Percentiles rank a stretch among this genome's conserved stretches.
These are phyloP conservation scores for Achlya flavicornis DNA, from an alignment of 2,888 invertebrate genomes.

Conservation along the genomic window DNA sequence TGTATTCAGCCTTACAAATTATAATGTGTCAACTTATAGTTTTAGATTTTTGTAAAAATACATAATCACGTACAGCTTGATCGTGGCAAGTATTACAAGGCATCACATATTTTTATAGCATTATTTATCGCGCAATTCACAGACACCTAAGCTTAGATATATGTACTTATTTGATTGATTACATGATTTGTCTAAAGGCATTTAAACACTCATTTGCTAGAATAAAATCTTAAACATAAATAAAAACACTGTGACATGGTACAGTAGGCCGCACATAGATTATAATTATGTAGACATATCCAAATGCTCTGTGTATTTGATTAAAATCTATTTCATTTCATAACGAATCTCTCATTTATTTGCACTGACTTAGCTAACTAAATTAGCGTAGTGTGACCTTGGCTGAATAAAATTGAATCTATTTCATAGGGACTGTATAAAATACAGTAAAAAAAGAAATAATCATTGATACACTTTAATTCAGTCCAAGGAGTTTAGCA, in stretches of 20 bases:
- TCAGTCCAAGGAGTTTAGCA: neutral
- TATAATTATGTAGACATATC: neutral
- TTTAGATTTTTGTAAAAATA: too few species aligned
- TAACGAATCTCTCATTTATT: conserved; percentile 4
- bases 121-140: neutral
- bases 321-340: neutral
- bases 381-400: neutral
- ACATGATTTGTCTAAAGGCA: too few species aligned
- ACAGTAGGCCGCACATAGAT: neutral
- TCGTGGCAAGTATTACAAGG: neutral
- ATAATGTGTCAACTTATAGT: too few species aligned
- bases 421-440: neutral
- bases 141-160: neutral
- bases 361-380: neutral
- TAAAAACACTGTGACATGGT: neutral
- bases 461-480: too few species aligned
- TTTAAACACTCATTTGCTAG: neutral
- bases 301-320: neutral
- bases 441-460: too few species aligned
- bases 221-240: neutral
- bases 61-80: too few species aligned
- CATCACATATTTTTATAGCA: neutral
- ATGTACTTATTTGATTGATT: neutral
- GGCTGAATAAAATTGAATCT: neutral
- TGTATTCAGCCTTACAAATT: too few species aligned